phyloP scores from a whole-genome alignment of 2,888 invertebrate species.

The Timandra comae region DNA sequence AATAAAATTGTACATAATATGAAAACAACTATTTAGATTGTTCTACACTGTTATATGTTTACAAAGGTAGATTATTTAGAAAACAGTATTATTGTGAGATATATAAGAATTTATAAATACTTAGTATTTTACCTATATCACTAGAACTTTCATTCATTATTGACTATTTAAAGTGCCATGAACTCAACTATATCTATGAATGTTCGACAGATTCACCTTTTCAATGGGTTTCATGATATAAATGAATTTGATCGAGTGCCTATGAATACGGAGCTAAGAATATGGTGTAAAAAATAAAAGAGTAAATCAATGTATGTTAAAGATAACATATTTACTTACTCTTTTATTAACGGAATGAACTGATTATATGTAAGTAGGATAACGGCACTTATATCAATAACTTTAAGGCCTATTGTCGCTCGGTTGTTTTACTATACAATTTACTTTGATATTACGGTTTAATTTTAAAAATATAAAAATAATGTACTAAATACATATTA shows the following conservation, averaged over 20 bases:
- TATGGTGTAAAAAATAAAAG: not conserved
- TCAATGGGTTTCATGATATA: too few relatives aligned
- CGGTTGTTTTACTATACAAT: too few relatives aligned
- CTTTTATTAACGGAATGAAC: constrained; percentile 1
- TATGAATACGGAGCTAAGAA: not conserved
- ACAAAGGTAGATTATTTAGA: too few relatives aligned
- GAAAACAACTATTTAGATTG: too few relatives aligned
- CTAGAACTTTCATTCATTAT: too few relatives aligned
- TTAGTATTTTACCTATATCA: too few relatives aligned
- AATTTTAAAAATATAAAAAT: not conserved
- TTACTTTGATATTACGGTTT: too few relatives aligned
- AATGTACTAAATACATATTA: constrained; percentile 10
- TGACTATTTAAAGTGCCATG: too few relatives aligned
- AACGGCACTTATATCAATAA: constrained; percentile 3
- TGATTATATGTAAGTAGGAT: constrained; percentile 1
- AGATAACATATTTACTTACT: not conserved
- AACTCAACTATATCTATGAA: constrained; percentile 13
- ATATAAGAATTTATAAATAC: too few relatives aligned
- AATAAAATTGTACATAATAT: too few relatives aligned
- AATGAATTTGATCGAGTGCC: constrained; percentile 1
- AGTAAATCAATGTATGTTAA: not conserved
- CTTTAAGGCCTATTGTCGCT: constrained; percentile 1
- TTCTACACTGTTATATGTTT: too few relatives aligned
- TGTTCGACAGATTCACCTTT: constrained; percentile 16
- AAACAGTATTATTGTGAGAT: too few relatives aligned